A percentile compares a stretch with the other conserved stretches of the same genome.
phyloP scores from a whole-genome alignment of 2,113 vertebrate species.

The Otis tarda region DNA sequence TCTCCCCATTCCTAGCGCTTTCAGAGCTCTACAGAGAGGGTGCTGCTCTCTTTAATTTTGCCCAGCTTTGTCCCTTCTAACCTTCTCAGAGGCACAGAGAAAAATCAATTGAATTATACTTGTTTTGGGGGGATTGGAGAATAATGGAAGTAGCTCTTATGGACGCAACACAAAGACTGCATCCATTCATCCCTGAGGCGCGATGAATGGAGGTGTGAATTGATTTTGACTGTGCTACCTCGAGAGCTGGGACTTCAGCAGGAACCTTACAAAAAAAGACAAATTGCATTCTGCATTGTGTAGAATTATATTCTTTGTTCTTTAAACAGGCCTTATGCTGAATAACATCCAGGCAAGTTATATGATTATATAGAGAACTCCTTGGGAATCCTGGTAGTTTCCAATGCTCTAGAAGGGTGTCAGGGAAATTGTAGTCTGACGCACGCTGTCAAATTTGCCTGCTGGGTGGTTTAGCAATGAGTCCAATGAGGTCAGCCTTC shows the following conservation, averaged over 20 bases:
- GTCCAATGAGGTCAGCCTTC: not conserved
- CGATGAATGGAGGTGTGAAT: constrained; percentile 66
- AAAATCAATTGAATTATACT: constrained; percentile 43
- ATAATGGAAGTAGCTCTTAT: constrained; percentile 45
- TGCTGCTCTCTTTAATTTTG: not conserved
- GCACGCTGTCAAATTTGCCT: not conserved
- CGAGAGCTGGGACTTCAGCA: constrained; percentile 6
- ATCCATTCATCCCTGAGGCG: constrained; percentile 50
- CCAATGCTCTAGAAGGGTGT: not conserved
- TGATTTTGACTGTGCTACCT: constrained; percentile 64
- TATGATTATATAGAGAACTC: not conserved
- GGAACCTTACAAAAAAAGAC: constrained; percentile 67
- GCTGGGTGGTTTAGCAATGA: not conserved
- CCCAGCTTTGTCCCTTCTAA: not conserved
- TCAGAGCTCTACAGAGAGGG: not conserved
- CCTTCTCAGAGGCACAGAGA: not conserved
- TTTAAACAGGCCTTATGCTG: constrained; percentile 60
- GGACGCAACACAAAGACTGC: not conserved
- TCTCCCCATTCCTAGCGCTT: not conserved
- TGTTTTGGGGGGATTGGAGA: constrained; percentile 28
- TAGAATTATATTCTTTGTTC: constrained; percentile 65
- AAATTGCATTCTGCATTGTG: constrained; percentile 50
- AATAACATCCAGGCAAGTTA: not conserved
- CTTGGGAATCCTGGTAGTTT: not conserved
- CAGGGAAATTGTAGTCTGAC: not conserved